Percentiles rank a stretch among this genome's conserved stretches.
Conservation (phyloP, 2,113 vertebrate genomes). For the Nannospalax galili region DNA sequence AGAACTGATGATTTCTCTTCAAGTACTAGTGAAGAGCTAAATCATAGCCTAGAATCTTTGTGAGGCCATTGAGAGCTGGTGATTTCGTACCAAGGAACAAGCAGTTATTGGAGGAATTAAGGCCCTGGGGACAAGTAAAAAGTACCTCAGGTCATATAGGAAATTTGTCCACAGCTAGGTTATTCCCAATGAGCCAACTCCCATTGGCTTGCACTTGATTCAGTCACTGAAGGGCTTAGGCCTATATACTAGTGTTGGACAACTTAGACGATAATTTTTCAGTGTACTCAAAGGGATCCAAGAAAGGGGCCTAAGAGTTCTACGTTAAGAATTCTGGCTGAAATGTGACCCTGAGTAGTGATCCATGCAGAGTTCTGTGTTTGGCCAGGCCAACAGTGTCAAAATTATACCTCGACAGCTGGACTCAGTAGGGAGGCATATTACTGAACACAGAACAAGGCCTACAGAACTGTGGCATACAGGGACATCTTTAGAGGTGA, state of each 20-base stretch:
- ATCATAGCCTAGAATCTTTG: not conserved
- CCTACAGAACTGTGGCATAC: slow-evolving; percentile 52
- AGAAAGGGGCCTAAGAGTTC: slow-evolving; percentile 17
- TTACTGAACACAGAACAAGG: slow-evolving; percentile 39
- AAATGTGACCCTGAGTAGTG: slow-evolving; percentile 32
- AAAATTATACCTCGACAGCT: slow-evolving; percentile 48
- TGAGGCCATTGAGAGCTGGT: slow-evolving; percentile 13
- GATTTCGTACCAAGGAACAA: slow-evolving; percentile 24
- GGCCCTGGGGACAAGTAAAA: not conserved
- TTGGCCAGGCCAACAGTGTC: not conserved
- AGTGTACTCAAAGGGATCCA: not conserved
- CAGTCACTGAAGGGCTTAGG: not conserved
- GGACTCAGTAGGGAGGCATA: slow-evolving; percentile 53
- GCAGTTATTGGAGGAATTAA: slow-evolving; percentile 48
- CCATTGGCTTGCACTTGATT: slow-evolving; percentile 25
- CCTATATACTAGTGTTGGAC: not conserved
- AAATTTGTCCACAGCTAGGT: not conserved
- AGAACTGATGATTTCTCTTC: slow-evolving; percentile 45
- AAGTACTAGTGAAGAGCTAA: not conserved
- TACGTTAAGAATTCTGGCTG: slow-evolving; percentile 9
- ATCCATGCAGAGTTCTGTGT: slow-evolving; percentile 21
- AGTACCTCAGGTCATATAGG: not conserved
- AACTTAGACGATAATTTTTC: not conserved
- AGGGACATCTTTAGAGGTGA: slow-evolving; percentile 67
- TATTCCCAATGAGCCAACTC: slow-evolving; percentile 20